These are phyloP conservation scores for Lydus trimaculatus DNA, from an alignment of 2,888 invertebrate genomes.

Conservation along the genomic window DNA sequence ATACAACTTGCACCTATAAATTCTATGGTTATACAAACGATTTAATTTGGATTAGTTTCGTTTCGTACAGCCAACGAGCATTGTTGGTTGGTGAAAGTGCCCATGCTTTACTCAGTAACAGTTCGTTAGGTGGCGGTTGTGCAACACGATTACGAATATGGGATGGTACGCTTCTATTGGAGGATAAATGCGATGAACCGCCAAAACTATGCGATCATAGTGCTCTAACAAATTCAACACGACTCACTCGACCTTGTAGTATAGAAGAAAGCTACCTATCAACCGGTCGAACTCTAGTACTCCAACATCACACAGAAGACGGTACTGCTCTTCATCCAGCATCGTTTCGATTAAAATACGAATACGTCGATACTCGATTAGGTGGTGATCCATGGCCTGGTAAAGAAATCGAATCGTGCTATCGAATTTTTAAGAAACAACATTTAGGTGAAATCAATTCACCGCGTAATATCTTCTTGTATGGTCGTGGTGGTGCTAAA, in stretches of 20 bases:
- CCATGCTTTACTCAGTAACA: constrained; percentile 51
- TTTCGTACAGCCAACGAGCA: constrained; percentile 83
- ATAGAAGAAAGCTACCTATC: constrained; percentile 81
- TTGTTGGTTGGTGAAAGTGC: constrained; percentile 66
- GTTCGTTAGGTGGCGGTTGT: constrained; percentile 62
- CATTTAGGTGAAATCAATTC: constrained; percentile 71
- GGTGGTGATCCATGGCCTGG: constrained; percentile 71
- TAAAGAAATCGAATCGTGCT: constrained; percentile 61
- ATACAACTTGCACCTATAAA: constrained; percentile 86
- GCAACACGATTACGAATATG: constrained; percentile 76
- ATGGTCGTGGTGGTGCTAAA: constrained; percentile 81
- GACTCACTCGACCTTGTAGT: constrained; percentile 81
- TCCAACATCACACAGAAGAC: constrained; percentile 68
- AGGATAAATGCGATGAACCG: constrained; percentile 78
- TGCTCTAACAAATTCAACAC: constrained; percentile 73
- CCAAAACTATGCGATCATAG: constrained; percentile 86
- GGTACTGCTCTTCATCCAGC: constrained; percentile 85
- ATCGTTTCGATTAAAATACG: constrained; percentile 76
- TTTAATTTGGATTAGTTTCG: constrained; percentile 87
- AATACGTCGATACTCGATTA: constrained; percentile 82
- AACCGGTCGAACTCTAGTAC: constrained; percentile 60
- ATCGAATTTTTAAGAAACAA: constrained; percentile 70
- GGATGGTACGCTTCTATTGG: constrained; percentile 74
- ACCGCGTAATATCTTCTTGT: constrained; percentile 80
- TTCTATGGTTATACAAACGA: constrained; percentile 82